Percentiles rank a stretch among this genome's conserved stretches.
These are phyloP conservation scores for Euzophera pinguis DNA, from an alignment of 2,888 invertebrate genomes.

Conservation along the genomic window DNA sequence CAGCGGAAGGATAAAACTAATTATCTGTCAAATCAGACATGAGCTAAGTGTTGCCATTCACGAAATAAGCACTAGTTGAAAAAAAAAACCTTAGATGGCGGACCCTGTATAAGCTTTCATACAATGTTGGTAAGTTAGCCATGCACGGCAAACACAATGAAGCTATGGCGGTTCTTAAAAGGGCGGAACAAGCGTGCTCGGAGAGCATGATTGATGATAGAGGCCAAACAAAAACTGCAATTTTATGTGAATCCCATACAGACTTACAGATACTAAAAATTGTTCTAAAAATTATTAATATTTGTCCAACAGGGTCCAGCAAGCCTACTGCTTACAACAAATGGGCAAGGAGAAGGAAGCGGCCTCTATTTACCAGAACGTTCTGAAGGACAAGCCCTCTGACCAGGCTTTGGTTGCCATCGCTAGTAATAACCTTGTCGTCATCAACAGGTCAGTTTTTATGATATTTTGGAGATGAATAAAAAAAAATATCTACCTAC, in stretches of 20 bases:
- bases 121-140: constrained; percentile 93
- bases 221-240: too few relatives aligned
- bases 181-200: constrained; percentile 91
- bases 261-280: too few relatives aligned
- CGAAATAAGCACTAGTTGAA: too few relatives aligned
- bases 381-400: constrained; percentile 92
- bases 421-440: constrained; percentile 95
- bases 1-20: too few relatives aligned
- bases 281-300: neutral
- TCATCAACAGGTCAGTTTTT: constrained; percentile 84
- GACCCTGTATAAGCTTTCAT: too few relatives aligned
- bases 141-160: constrained; percentile 85
- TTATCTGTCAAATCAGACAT: too few relatives aligned
- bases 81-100: too few relatives aligned
- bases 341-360: constrained; percentile 93
- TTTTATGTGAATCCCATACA: too few relatives aligned
- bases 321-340: constrained; percentile 93
- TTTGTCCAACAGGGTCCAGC: constrained; percentile 84
- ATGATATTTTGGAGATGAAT: too few relatives aligned
- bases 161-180: constrained; percentile 89
- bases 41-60: too few relatives aligned
- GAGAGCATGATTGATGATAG: constrained; percentile 95
- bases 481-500: too few relatives aligned
- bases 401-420: constrained; percentile 95
- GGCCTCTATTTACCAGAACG: constrained; percentile 87